These are phyloP conservation scores for Agelas oroides DNA, from an alignment of 37 sponge, comb jelly and placozoan genomes.

Conservation along the genomic window DNA sequence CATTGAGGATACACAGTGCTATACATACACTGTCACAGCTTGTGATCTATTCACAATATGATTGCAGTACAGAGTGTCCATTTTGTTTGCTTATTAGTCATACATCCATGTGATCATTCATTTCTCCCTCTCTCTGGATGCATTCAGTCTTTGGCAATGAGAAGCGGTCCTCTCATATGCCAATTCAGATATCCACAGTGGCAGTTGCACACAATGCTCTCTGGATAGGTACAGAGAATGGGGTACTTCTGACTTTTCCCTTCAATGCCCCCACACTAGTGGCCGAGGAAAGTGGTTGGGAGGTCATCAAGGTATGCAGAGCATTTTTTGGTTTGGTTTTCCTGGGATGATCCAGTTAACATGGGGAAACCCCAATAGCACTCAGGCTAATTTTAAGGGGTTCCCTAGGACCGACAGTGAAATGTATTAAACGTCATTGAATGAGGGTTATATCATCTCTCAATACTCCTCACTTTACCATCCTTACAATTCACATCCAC, in stretches of 20 bases:
- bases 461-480: too few species aligned
- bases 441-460: too few species aligned
- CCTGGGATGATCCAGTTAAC: background rate
- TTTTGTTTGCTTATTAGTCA: too few species aligned
- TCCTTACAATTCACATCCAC: background rate
- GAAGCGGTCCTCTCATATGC: conserved; percentile 61
- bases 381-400: too few species aligned
- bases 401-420: too few species aligned
- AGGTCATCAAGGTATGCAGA: conserved; percentile 66
- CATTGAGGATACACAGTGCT: too few species aligned
- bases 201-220: conserved; percentile 74
- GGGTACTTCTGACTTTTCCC: conserved; percentile 76
- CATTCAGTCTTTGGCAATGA: conserved; percentile 73
- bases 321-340: background rate
- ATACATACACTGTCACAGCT: too few species aligned
- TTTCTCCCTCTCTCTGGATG: background rate
- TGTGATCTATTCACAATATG: too few species aligned
- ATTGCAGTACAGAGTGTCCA: too few species aligned
- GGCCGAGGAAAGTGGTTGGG: conserved; percentile 84
- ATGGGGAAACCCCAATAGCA: too few species aligned
- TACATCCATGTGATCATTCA: background rate
- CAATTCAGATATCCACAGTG: conserved; percentile 70
- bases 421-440: too few species aligned
- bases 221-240: conserved; percentile 90
- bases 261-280: conserved; percentile 70